A percentile compares a stretch with the other conserved stretches of the same genome.
phyloP scores from a whole-genome alignment of 2,797 vertebrate genomes.

The Podarcis lilfordi region DNA sequence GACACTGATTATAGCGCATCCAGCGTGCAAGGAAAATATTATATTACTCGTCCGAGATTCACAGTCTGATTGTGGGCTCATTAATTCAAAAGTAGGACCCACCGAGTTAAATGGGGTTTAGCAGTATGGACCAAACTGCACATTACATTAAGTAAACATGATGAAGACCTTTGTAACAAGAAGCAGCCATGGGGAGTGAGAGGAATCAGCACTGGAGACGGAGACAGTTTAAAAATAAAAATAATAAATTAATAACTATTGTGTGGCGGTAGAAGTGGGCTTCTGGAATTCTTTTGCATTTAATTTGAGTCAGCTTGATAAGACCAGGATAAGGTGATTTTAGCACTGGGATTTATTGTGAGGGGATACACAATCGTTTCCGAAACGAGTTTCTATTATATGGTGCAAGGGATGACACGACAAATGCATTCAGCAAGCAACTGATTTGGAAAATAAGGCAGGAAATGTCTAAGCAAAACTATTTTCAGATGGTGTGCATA shows the following conservation, averaged over 20 bases:
- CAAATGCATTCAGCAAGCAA: constrained; percentile 1
- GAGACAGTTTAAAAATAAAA: too few species aligned
- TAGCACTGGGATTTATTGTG: neutral
- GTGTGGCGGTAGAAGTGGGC: neutral
- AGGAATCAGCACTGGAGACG: neutral
- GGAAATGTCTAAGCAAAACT: neutral
- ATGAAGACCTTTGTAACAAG: neutral
- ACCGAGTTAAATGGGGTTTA: neutral
- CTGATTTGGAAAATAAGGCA: constrained; percentile 14
- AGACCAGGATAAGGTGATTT: constrained; percentile 4
- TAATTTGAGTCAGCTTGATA: neutral
- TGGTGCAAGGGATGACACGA: neutral
- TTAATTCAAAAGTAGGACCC: neutral
- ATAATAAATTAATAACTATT: neutral
- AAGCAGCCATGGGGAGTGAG: neutral
- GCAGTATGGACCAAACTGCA: neutral
- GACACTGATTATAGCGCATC: constrained; percentile 8
- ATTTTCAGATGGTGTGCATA: neutral
- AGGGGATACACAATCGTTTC: neutral
- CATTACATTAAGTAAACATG: neutral
- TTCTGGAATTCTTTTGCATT: neutral
- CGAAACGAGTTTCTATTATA: neutral
- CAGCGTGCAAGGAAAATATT: constrained; percentile 15
- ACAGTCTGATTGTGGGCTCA: neutral
- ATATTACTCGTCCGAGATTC: neutral